Evolutionary conservation across 2,888 invertebrate species (phyloP).

Genomic region (Ornithoptera priamus): DNA sequence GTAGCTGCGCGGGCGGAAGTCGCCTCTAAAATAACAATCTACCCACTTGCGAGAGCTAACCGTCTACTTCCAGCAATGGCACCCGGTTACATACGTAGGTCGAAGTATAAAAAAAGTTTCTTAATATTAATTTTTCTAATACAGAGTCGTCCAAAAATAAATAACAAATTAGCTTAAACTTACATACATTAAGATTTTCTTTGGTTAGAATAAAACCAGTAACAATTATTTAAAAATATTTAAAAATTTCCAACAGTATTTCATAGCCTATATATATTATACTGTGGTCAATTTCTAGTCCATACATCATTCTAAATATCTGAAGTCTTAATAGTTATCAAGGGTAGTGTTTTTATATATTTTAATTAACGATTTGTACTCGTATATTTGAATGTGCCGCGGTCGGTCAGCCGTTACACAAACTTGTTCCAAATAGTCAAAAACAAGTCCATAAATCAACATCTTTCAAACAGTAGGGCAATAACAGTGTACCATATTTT

Average conservation of each 20-base stretch:
- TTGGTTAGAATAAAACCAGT: background rate
- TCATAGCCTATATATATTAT: background rate
- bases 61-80: conserved; percentile 36
- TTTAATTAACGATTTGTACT: background rate
- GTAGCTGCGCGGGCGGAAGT: conserved; percentile 39
- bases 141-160: background rate
- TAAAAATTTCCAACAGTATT: background rate
- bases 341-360: background rate
- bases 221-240: background rate
- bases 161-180: background rate
- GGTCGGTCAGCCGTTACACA: background rate
- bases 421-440: conserved; percentile 14
- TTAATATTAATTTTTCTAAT: background rate
- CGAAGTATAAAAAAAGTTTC: conserved; percentile 9
- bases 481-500: conserved; percentile 26
- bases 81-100: background rate
- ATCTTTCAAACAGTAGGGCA: conserved; percentile 18
- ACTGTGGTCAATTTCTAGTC: background rate
- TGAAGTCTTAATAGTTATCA: background rate
- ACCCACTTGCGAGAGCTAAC: conserved; percentile 37
- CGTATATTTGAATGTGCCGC: background rate
- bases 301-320: background rate
- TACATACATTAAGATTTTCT: background rate
- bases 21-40: conserved; percentile 46
- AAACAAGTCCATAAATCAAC: conserved; percentile 28